Evolutionary conservation across 2,113 vertebrate genomes (phyloP), one percentile per base, ranked within the genome.

Genomic region (Oreotrochilus melanogaster): DNA sequence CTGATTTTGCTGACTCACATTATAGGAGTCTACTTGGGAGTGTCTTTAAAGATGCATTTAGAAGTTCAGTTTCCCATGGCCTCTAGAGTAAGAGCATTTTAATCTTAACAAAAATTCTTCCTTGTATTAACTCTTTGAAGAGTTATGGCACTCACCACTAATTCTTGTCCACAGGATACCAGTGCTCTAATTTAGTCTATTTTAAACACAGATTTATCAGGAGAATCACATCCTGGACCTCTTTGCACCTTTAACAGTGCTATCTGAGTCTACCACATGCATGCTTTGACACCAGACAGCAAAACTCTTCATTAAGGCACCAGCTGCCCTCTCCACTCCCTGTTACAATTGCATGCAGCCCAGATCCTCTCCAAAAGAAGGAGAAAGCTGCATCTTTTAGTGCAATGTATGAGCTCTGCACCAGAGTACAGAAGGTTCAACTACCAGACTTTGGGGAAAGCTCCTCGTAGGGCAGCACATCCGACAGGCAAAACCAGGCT

Each of bases 1-100:
- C 58, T 43, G 56, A 7, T 83, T 92, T 90, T 94, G 78, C 92
- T 96, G 95, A 95, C 51, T 90, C 60, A 56, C 56, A 62, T 27
- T 27, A 64, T 7, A 67, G 51, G 57, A 81, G 16, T 66, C 27
- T 86, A 37, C 27, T n/a, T 88, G 81, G 87, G 71, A 76, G 33
- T 90, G 92, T 80, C 85, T 80, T 86, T 73, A 73, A 88, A 83
- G 39, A 58, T 8, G 4, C 43, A 17, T 33, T 37, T 27, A 61
- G 19, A 30, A 61, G 19, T 57, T 91, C 3, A 0, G 4, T 79
- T 88, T 89, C 23, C 13, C 5, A 8, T 48, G 16, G 8, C 14
- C 42, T n/a, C 17, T 19, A 81, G 1, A 22, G 15, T 31, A 75
- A 72, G 6, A 65, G 13, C 5, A 87, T 64, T 81, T 78, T 78